Conservation (phyloP, 1,140 invertebrate genomes). For the Aleiodes sp. region DNA sequence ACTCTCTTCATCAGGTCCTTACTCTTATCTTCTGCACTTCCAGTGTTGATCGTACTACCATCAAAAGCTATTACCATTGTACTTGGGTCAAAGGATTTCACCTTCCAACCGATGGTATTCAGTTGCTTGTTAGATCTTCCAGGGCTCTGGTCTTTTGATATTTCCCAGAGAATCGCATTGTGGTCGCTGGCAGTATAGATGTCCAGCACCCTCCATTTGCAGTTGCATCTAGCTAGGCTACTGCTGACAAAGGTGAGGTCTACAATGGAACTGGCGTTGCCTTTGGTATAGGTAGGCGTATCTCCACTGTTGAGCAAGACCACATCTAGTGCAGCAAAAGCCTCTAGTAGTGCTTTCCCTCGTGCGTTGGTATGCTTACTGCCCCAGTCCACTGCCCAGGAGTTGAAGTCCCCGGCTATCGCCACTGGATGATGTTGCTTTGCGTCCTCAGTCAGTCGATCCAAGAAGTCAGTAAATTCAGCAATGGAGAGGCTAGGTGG, state of each 20-base stretch:
- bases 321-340: slow-evolving; percentile 29
- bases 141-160: not conserved
- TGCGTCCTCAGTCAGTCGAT: slow-evolving; percentile 23
- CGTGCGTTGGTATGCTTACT: slow-evolving; percentile 15
- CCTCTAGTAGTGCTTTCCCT: slow-evolving; percentile 28
- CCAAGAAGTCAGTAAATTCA: slow-evolving; percentile 1
- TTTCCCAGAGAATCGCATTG: slow-evolving; percentile 19
- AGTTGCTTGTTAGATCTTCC: not conserved
- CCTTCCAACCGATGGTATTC: slow-evolving; percentile 25
- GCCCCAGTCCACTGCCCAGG: slow-evolving; percentile 23
- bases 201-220: slow-evolving; percentile 1
- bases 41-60: not conserved
- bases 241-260: slow-evolving; percentile 30
- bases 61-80: slow-evolving; percentile 4
- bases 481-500: slow-evolving; percentile 24
- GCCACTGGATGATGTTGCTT: slow-evolving; percentile 9
- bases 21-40: not conserved
- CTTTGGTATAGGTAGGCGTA: slow-evolving; percentile 27
- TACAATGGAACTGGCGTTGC: slow-evolving; percentile 27
- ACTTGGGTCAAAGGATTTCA: slow-evolving; percentile 27
- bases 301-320: slow-evolving; percentile 29
- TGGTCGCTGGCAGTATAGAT: slow-evolving; percentile 34
- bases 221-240: slow-evolving; percentile 1
- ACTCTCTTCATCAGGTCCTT: slow-evolving; percentile 26
- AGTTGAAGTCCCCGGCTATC: slow-evolving; percentile 30